phyloP scores from a whole-genome alignment of 2,113 vertebrate species.

The Xiphophorus hellerii region DNA sequence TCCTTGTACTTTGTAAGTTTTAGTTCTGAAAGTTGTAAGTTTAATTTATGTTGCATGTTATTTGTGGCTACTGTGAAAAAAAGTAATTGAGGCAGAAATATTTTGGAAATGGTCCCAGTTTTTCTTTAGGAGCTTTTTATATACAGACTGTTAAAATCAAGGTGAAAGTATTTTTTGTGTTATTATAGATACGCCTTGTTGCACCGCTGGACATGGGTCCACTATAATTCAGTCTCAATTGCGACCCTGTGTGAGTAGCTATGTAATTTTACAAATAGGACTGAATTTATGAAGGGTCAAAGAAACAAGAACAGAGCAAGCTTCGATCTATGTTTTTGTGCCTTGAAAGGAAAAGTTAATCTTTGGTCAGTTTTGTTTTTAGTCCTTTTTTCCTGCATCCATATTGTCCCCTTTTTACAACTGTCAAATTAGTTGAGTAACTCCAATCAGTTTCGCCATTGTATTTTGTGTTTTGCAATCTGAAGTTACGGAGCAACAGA shows the following conservation, averaged over 20 bases:
- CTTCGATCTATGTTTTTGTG: conserved; percentile 12
- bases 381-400: conserved; percentile 27
- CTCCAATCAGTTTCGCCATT: conserved; percentile 59
- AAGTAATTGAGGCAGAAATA: conserved; percentile 48
- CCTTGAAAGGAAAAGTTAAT: conserved; percentile 20
- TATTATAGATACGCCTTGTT: conserved; percentile 59
- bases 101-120: conserved; percentile 53
- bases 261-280: conserved; percentile 48
- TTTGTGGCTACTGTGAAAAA: conserved; percentile 37
- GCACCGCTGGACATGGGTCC: conserved; percentile 46
- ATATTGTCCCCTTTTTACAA: conserved; percentile 47
- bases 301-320: conserved; percentile 1
- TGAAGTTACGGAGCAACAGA: conserved; percentile 64
- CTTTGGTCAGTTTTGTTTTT: conserved; percentile 44
- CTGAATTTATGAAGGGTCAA: conserved; percentile 20
- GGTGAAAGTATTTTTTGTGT: conserved; percentile 55
- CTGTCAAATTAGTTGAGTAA: conserved; percentile 64
- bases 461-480: conserved; percentile 64
- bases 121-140: conserved; percentile 54
- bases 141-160: conserved; percentile 41
- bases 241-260: conserved; percentile 36
- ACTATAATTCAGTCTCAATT: conserved; percentile 41
- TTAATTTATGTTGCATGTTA: conserved; percentile 54
- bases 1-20: conserved; percentile 8
- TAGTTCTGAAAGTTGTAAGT: conserved; percentile 43